Evolutionary conservation across 2,888 invertebrate genomes (phyloP), one percentile per base, ranked within the genome.

Genomic region (Trypoxylon attenuatum): DNA sequence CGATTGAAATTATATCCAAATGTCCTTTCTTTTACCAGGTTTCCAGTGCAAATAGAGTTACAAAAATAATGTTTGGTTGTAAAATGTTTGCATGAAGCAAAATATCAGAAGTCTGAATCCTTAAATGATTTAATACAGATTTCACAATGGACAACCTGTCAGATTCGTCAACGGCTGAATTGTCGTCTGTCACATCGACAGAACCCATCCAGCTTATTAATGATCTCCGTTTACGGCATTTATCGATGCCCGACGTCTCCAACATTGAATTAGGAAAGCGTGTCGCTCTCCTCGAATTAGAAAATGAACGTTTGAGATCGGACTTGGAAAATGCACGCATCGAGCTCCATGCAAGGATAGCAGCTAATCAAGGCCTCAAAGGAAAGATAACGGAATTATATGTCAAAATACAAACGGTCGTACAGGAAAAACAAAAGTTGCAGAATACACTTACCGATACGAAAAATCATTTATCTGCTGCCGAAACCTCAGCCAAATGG

Each of bases 281-380:
- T 10, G 45, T 79, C 10, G 74, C 79, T 1, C 54, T 64, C 5
- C 47, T 83, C 13, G 83, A 83, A 59, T 55, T 82, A 46, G 82
- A 82, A 33, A 83, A 83, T 23, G 82, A 82, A 18, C 63, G 80
- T n/a, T 66, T 83, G 6, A 55, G 77, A 39, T 61, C 78, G 0
- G 82, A 83, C 29, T 52, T 82, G 23, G 83, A 82, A 51, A 81
- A 78, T 51, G 46, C 49, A 18, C 77, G 73, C 6, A 70, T 83
- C 18, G 83, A 83, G 46, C 56, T 83, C n/a, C 77, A 79, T 27
- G 81, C 80, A 2, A 81, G 77, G 61, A 79, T 79, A 21, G 81
- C 83, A 19, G 77, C 82, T 2, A 84, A 84, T 61, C 77, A 79
- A 38, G 80, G 77, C 19, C 72, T 84, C 1, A 84, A 84, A 39